phyloP scores from a whole-genome alignment of 2,113 vertebrate genomes.

The Egretta garzetta region DNA sequence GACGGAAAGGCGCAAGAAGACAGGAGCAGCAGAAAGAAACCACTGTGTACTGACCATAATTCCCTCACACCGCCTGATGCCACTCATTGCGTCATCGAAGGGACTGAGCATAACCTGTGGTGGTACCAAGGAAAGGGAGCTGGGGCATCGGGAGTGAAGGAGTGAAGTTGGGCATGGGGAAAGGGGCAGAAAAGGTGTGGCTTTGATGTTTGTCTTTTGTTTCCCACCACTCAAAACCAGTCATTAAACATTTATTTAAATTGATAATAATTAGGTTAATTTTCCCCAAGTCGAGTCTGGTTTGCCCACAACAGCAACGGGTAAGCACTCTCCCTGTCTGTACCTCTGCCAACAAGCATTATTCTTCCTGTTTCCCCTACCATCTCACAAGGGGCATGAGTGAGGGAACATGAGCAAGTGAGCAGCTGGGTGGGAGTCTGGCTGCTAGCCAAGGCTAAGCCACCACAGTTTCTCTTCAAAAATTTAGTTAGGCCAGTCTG shows the following conservation, averaged over 20 bases:
- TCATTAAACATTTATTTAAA: neutral
- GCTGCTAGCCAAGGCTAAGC: neutral
- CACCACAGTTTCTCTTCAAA: neutral
- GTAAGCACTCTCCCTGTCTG: neutral
- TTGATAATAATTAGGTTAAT: neutral
- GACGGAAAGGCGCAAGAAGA: neutral
- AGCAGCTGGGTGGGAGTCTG: neutral
- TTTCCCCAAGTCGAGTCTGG: neutral
- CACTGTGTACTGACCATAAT: neutral
- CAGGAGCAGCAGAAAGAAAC: neutral
- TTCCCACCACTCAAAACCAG: neutral
- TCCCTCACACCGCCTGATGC: neutral
- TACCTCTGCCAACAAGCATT: neutral
- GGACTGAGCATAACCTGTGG: neutral
- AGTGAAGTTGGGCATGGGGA: neutral
- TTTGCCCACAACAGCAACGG: neutral
- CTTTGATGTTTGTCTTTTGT: neutral
- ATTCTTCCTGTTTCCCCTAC: neutral
- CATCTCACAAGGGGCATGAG: neutral
- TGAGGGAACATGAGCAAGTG: accelerated
- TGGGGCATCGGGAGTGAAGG: neutral
- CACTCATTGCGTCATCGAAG: neutral
- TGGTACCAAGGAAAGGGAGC: neutral
- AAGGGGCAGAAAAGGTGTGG: neutral
- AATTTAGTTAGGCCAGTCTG: neutral